phyloP scores from a whole-genome alignment of 2,113 vertebrate genomes.

The Ceyx melanurus region DNA sequence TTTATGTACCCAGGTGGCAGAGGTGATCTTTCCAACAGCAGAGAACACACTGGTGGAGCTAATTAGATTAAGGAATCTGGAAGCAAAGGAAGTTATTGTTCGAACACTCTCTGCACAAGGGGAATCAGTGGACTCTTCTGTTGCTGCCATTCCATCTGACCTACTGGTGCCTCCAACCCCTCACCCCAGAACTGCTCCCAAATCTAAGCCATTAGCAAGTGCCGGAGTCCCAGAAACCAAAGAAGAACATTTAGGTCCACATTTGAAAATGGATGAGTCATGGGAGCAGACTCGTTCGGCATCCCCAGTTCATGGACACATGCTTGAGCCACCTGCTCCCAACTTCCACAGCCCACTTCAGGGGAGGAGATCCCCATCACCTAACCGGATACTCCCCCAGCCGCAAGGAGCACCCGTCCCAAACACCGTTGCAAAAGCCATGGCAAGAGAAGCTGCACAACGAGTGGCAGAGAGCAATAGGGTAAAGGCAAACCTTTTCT shows the following conservation, averaged over 20 bases:
- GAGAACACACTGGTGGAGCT: slow-evolving; percentile 85
- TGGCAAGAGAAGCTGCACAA: slow-evolving; percentile 94
- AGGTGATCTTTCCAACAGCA: slow-evolving; percentile 87
- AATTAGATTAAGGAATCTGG: slow-evolving; percentile 84
- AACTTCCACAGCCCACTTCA: slow-evolving; percentile 66
- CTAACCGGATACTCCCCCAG: slow-evolving; percentile 94
- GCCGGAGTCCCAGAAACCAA: slow-evolving; percentile 92
- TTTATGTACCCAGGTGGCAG: slow-evolving; percentile 82
- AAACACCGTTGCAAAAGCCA: slow-evolving; percentile 92
- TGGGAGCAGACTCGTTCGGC: slow-evolving; percentile 85
- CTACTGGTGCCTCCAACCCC: slow-evolving; percentile 87
- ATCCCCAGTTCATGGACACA: slow-evolving; percentile 76
- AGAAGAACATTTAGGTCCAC: slow-evolving; percentile 84
- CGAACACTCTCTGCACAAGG: slow-evolving; percentile 93
- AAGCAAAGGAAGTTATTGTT: slow-evolving; percentile 87
- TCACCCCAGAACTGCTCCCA: slow-evolving; percentile 79
- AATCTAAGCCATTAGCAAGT: slow-evolving; percentile 89
- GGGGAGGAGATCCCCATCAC: slow-evolving; percentile 86
- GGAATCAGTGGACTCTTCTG: slow-evolving; percentile 89
- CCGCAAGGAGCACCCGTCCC: slow-evolving; percentile 91
- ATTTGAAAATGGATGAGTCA: slow-evolving; percentile 75
- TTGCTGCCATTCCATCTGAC: slow-evolving; percentile 83
- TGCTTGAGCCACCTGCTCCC: slow-evolving; percentile 81
- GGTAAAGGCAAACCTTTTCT: slow-evolving; percentile 69
- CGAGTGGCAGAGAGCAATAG: slow-evolving; percentile 86